phyloP scores from a whole-genome alignment of 2,113 vertebrate species.

The Tragelaphus buxtoni region DNA sequence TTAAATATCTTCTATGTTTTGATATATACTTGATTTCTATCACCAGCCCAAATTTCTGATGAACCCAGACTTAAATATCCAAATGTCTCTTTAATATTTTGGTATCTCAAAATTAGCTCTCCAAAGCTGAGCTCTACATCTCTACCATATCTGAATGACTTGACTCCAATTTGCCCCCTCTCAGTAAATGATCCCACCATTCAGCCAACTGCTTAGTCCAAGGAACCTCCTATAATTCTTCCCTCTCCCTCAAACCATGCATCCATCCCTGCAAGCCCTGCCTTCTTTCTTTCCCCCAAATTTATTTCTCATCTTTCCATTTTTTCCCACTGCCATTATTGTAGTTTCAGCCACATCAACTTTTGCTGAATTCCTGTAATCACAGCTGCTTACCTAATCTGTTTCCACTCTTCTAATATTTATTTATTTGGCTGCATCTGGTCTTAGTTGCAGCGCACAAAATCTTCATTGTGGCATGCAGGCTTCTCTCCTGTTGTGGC shows the following conservation, averaged over 20 bases:
- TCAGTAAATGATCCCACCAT: not conserved
- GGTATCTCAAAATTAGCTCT: not conserved
- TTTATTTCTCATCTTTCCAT: not conserved
- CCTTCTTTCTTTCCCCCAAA: not conserved
- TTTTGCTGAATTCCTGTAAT: not conserved
- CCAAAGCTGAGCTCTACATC: not conserved
- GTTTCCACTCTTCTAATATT: not conserved
- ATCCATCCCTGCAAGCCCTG: not conserved
- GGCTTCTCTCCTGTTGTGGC: not conserved
- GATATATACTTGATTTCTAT: not conserved
- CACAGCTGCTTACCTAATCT: not conserved
- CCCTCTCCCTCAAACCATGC: not conserved
- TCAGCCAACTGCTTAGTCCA: not conserved
- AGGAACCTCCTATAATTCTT: not conserved
- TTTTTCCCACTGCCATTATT: not conserved
- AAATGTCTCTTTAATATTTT: not conserved
- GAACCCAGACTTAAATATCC: not conserved
- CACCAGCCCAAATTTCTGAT: not conserved
- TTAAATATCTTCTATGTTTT: not conserved
- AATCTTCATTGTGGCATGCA: not conserved
- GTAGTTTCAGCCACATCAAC: not conserved
- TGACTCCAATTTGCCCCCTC: not conserved
- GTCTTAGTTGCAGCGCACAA: not conserved
- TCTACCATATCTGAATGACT: not conserved
- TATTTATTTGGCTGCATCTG: not conserved